Evolutionary conservation across 2,888 invertebrate genomes (phyloP).

Genomic region (Lumbricus terrestris): DNA sequence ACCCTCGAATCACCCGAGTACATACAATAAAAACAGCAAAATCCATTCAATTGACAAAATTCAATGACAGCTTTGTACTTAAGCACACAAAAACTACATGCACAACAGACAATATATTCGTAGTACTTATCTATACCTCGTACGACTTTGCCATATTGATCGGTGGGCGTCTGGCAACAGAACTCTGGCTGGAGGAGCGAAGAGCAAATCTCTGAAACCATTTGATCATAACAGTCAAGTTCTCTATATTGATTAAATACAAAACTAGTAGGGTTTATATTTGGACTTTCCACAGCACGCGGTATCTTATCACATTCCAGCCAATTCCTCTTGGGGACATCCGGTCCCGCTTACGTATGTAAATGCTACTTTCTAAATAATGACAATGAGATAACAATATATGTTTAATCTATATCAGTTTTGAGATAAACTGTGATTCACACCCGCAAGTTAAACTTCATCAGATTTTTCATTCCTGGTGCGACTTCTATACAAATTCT

Average conservation of each 20-base stretch:
- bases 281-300: constrained; percentile 3
- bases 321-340: background rate
- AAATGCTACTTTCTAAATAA: background rate
- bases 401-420: background rate
- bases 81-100: background rate
- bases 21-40: background rate
- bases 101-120: background rate
- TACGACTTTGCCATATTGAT: background rate
- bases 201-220: constrained; percentile 3
- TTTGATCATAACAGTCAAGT: background rate
- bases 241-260: background rate
- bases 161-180: background rate
- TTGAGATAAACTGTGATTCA: background rate
- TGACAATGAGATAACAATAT: background rate
- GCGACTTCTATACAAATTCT: background rate
- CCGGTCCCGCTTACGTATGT: background rate
- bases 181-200: background rate
- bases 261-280: background rate
- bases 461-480: background rate
- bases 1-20: too few relatives aligned
- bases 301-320: background rate
- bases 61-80: background rate
- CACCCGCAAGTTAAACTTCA: background rate
- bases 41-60: background rate
- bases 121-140: background rate